Conservation (phyloP, 2,888 invertebrate species). For the Polylopha cassiicola region DNA sequence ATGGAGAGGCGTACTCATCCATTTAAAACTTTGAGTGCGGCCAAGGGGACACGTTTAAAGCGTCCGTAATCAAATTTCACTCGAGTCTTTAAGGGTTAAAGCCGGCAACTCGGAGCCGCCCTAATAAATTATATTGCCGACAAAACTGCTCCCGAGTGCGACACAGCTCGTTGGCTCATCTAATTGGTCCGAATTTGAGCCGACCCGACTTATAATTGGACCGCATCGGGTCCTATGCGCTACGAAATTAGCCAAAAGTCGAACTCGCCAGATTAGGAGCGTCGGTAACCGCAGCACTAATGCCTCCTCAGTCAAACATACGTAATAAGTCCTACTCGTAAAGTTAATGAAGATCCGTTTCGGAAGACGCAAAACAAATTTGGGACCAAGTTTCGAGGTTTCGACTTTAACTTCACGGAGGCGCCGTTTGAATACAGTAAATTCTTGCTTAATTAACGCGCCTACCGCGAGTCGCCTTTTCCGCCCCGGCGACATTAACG, state of each 20-base stretch:
- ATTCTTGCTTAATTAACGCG: conserved; percentile 69
- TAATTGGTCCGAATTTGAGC: conserved; percentile 75
- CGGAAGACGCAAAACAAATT: conserved; percentile 61
- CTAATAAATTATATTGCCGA: conserved; percentile 77
- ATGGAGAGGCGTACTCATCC: conserved; percentile 49
- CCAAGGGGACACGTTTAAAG: conserved; percentile 66
- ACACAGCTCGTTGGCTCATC: conserved; percentile 76
- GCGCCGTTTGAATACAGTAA: conserved; percentile 60
- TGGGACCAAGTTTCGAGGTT: conserved; percentile 54
- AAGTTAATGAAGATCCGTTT: conserved; percentile 64
- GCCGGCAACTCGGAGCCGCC: conserved; percentile 71
- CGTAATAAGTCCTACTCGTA: conserved; percentile 60
- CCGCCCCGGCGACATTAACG: conserved; percentile 27
- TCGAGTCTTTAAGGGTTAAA: conserved; percentile 75
- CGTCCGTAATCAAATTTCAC: conserved; percentile 74
- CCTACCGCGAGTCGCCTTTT: conserved; percentile 34
- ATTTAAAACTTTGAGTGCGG: conserved; percentile 61
- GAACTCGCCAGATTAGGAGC: conserved; percentile 57
- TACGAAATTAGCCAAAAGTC: conserved; percentile 66
- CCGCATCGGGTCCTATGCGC: conserved; percentile 58
- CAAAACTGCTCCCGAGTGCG: conserved; percentile 74
- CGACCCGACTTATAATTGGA: conserved; percentile 72
- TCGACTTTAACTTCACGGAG: conserved; percentile 54
- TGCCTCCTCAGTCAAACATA: conserved; percentile 61
- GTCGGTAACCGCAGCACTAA: conserved; percentile 54